Evolutionary conservation across 2,888 invertebrate genomes (phyloP), one percentile per base, ranked within the genome.

Genomic region (Lissocephala sabroskyi): DNA sequence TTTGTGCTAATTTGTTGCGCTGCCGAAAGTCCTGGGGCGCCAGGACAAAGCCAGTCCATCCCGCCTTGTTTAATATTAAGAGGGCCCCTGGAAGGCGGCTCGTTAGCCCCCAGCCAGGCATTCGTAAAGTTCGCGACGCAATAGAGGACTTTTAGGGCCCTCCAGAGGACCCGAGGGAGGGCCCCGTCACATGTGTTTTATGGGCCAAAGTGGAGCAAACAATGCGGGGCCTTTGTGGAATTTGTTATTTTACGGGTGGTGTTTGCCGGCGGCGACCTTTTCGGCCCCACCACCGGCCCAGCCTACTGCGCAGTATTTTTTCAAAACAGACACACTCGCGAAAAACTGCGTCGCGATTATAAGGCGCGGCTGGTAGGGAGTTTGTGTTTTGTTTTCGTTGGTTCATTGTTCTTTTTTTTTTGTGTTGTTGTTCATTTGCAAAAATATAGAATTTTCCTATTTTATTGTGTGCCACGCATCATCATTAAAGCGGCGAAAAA

Each of bases 401-500:
- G 10, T 11, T 6, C 3, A 9, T 35, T 35, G 11, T 35, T 35
- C 4, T 23, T 11, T 11, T 16, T 17, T n/a, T 16, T 3, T 35
- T 17, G 10, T 13, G 13, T 32, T 32, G 10, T 11, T 32, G n/a
- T 32, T 32, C 10, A 13, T 32, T 32, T 10, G 32, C 13, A 23
- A 23, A 23, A 23, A 23, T 7, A 7, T 23, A 23, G 3, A 7
- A 3, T 23, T 23, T n/a, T n/a, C n/a, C n/a, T n/a, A n/a, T n/a
- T 23, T 23, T 23, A 23, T 23, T 23, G 23, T 23, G 49, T 53
- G 42, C 33, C 56, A 40, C 49, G 56, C 56, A 54, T 54, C 61
- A 57, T 52, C 62, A 59, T 52, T 46, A 47, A 53, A 49, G 47
- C 53, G 41, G 62, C 39, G 30, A 14, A 18, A 40, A 33, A 37